Conservation (phyloP, 2,113 vertebrate genomes). For the Aix galericulata region DNA sequence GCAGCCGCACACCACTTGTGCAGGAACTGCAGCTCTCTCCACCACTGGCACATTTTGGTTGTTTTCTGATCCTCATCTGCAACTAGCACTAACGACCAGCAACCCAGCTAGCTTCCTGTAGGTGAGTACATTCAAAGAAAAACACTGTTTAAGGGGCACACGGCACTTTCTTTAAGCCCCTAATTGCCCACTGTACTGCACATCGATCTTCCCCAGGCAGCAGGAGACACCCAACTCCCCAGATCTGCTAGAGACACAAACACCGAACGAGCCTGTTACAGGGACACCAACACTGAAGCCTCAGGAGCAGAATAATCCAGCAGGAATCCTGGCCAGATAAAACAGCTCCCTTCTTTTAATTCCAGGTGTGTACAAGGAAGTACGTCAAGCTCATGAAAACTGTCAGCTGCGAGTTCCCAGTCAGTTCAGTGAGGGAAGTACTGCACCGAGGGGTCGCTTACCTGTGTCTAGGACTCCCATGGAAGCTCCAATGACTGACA, state of each 20-base stretch:
- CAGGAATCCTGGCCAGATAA: neutral
- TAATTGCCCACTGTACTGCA: neutral
- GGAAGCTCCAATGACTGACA: slow-evolving; percentile 86
- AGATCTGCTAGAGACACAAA: neutral
- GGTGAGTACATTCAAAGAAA: neutral
- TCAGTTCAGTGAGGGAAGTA: too few relatives aligned
- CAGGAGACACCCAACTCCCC: neutral
- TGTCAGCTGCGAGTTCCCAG: too few relatives aligned
- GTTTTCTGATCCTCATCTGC: neutral
- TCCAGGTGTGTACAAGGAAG: neutral
- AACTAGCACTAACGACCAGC: neutral
- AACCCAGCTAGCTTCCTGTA: neutral
- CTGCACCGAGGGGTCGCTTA: slow-evolving; percentile 52
- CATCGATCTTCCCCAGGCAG: neutral
- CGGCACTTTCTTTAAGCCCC: neutral
- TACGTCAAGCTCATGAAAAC: too few relatives aligned
- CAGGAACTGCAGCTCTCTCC: neutral
- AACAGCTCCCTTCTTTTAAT: neutral
- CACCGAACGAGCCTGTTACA: neutral
- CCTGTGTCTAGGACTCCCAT: slow-evolving; percentile 93
- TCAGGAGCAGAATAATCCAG: neutral
- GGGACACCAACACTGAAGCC: neutral
- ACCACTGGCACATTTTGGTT: neutral
- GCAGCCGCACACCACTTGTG: neutral
- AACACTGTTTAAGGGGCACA: neutral